Evolutionary conservation across 2,797 vertebrate genomes (phyloP), one percentile per base, ranked within the genome.

Genomic region (Parauchenoglanis punctatus): DNA sequence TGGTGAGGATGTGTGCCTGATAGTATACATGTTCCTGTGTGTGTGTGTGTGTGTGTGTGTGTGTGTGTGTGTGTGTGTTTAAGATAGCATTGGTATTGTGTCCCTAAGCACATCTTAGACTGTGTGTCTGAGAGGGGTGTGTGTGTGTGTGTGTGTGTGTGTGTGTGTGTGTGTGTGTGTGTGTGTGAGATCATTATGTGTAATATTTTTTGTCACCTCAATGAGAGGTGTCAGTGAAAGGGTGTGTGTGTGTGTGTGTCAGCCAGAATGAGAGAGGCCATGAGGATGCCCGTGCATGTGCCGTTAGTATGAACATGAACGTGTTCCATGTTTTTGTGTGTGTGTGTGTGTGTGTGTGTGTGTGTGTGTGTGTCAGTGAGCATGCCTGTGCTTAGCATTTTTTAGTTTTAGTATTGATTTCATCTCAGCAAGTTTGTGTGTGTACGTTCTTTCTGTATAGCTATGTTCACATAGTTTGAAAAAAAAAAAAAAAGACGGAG

Each of bases 111-210:
- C 31, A 31, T 31, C 31, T 31, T 1, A 31, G 31, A 31, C 31
- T 31, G 31, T 31, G 31, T 31, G 31, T 31, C 31, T 31, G 31
- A 31, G 31, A 31, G 31, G 31, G 31, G 31, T 31, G 63, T 59
- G 61, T 63, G 61, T 68, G 28, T n/a, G 28, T 68, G 67, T 35
- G 10, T 28, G 12, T 35, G 28, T 40, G 15, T 44, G 17, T 46
- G 40, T 46, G 40, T 52, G 25, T 17, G 12, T 52, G 59, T 88
- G 40, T 56, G 80, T 81, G 52, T 70, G 72, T 85, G n/a, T 85
- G 68, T 56, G 81, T 84, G 52, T 70, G 59, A 81, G 25, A n/a
- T 49, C 10, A 78, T 85, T 82, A 23, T 68, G 67, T 40, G 20
- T 40, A 17, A 35, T 68, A 46, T 13, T 89, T 84, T 86, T 77